These are phyloP conservation scores for Hippocampus guttulatus DNA, from an alignment of 2,113 vertebrate genomes.

Conservation along the genomic window DNA sequence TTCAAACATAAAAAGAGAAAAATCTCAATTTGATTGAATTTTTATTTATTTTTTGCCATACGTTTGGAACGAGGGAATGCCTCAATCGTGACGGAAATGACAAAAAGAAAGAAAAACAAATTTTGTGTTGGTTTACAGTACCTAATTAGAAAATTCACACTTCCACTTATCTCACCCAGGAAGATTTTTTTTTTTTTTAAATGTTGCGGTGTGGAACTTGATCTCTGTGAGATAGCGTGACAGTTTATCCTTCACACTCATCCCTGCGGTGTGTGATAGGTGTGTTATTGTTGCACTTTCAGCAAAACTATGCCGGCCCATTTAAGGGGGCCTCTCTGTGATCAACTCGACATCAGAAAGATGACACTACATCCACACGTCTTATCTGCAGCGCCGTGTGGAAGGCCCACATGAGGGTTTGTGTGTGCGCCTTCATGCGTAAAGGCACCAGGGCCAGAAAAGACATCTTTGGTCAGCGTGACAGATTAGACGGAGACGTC, in stretches of 20 bases:
- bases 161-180: conserved; percentile 44
- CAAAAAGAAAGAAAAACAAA: neutral
- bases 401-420: conserved; percentile 53
- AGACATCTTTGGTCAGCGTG: conserved; percentile 13
- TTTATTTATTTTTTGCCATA: no score
- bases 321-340: conserved; percentile 31
- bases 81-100: no score
- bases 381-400: conserved; percentile 43
- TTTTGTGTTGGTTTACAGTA: conserved; percentile 2
- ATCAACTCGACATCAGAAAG: conserved; percentile 54
- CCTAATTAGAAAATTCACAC: conserved; percentile 16
- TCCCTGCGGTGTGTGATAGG: conserved; percentile 41
- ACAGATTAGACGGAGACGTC: conserved; percentile 17
- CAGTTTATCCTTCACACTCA: conserved; percentile 63
- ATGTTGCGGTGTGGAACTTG: conserved; percentile 53
- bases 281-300: conserved; percentile 71
- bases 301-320: conserved; percentile 54
- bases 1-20: no score
- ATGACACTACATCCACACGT: conserved; percentile 22
- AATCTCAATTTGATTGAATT: no score
- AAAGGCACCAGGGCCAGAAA: conserved; percentile 6
- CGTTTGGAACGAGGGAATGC: no score
- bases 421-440: conserved; percentile 31
- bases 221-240: conserved; percentile 73
- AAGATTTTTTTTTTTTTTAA: conserved; percentile 20